Evolutionary conservation across 2,113 vertebrate species (phyloP), one percentile per base, ranked within the genome.

Genomic region (Mirza zaza): DNA sequence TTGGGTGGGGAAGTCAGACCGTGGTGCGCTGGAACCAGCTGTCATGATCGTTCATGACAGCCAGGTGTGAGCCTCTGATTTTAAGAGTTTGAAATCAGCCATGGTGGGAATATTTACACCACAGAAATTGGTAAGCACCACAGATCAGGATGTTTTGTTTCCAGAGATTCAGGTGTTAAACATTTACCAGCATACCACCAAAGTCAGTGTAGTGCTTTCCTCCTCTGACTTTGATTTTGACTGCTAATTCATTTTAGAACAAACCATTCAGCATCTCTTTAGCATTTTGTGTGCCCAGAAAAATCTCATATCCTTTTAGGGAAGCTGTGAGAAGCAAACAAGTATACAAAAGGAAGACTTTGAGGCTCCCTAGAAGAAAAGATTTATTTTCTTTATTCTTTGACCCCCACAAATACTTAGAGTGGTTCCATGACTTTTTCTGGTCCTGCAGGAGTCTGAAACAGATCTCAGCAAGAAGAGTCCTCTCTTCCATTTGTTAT

Each of bases 371-470:
- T 90, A 52, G 50, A 52, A n/a, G 48, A 63, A 63, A 82, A 73
- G 18, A 12, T 94, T 93, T 68, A 2, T 70, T 88, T 96, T 50
- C 75, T 92, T 80, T 82, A 50, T 81, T 86, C 93, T 79, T 94
- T 88, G 91, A 67, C 36, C 68, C 50, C 8, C 90, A 76, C 55
- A 87, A 71, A 94, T 70, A 25, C 14, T 21, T 83, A 2, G 2
- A 70, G 55, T 32, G 8, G 55, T 82, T 90, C 50, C 48, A 2
- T 63, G 90, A 89, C 68, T 91, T 45, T 68, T 83, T 82, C 57
- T 13, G 68, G 34, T 76, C 85, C 27, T 55, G 63, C 6, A 81
- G 20, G 27, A 57, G 36, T 83, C 34, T 36, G 50, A 29, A 39
- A 73, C 82, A 91, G 85, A 68, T 77, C 48, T 71, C 52, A 32